Conservation (phyloP, 2,113 vertebrate genomes). For the Pitta sordida region DNA sequence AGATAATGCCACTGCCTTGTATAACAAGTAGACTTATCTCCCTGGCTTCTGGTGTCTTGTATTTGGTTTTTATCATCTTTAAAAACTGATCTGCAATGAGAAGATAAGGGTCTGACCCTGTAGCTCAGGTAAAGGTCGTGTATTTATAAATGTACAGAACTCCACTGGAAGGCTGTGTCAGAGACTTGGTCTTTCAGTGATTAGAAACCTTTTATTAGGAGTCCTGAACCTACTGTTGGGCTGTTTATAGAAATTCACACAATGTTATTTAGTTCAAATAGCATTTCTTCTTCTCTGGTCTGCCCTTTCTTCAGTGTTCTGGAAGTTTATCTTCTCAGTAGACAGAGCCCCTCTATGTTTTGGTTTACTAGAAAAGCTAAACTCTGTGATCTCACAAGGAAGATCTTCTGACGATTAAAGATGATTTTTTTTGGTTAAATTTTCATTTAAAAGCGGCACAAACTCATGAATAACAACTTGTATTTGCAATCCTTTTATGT, state of each 20-base stretch:
- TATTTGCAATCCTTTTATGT: background rate
- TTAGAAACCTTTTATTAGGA: background rate
- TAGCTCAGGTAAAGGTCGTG: background rate
- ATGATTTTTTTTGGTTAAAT: background rate
- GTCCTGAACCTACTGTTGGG: background rate
- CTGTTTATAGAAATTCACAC: background rate
- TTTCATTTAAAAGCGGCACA: background rate
- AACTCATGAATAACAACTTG: rapidly evolving
- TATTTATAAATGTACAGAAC: background rate
- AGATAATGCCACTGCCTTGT: background rate
- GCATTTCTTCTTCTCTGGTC: background rate
- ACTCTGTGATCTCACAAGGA: background rate
- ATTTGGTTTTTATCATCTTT: background rate
- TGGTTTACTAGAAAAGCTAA: background rate
- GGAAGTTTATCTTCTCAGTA: background rate
- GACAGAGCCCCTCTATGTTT: background rate
- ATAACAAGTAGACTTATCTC: background rate
- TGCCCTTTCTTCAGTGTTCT: background rate
- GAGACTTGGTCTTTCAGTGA: background rate
- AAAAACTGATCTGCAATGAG: background rate
- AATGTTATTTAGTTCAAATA: background rate
- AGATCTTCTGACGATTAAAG: background rate
- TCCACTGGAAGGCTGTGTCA: background rate
- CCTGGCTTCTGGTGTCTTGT: background rate
- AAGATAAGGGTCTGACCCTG: background rate